Conservation (phyloP, 1,140 invertebrate genomes). For the Pinna nobilis region DNA sequence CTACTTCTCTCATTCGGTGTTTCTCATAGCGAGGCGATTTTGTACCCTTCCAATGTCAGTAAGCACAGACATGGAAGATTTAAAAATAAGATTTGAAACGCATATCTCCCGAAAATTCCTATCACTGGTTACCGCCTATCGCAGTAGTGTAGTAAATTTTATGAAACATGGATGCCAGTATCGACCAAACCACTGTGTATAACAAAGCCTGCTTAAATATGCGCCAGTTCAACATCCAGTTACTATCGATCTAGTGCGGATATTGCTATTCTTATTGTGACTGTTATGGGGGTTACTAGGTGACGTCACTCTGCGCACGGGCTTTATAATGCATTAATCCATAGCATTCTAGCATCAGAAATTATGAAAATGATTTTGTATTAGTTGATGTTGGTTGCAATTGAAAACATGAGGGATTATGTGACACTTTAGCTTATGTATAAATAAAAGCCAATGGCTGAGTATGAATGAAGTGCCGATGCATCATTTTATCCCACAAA, state of each 20-base stretch:
- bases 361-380: slow-evolving; percentile 1
- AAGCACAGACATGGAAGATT: slow-evolving; percentile 19
- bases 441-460: too few species aligned
- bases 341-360: slow-evolving; percentile 16
- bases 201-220: slow-evolving; percentile 49
- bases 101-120: slow-evolving; percentile 27
- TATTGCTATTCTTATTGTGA: slow-evolving; percentile 28
- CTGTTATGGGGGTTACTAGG: slow-evolving; percentile 46
- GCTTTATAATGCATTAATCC: slow-evolving; percentile 44
- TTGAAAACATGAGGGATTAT: too few species aligned
- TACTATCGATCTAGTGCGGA: slow-evolving; percentile 41
- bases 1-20: slow-evolving; percentile 20
- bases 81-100: slow-evolving; percentile 25
- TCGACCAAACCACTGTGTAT: slow-evolving; percentile 11
- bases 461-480: too few species aligned
- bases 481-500: too few species aligned
- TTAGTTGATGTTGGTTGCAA: too few species aligned
- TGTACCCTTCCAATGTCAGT: slow-evolving; percentile 13
- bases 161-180: slow-evolving; percentile 30
- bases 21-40: slow-evolving; percentile 33
- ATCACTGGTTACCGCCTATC: slow-evolving; percentile 19
- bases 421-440: too few species aligned
- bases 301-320: slow-evolving; percentile 50
- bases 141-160: slow-evolving; percentile 8
- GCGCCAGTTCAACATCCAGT: slow-evolving; percentile 21